Conservation (phyloP, 2,113 vertebrate genomes). For the Podarcis raffonei region DNA sequence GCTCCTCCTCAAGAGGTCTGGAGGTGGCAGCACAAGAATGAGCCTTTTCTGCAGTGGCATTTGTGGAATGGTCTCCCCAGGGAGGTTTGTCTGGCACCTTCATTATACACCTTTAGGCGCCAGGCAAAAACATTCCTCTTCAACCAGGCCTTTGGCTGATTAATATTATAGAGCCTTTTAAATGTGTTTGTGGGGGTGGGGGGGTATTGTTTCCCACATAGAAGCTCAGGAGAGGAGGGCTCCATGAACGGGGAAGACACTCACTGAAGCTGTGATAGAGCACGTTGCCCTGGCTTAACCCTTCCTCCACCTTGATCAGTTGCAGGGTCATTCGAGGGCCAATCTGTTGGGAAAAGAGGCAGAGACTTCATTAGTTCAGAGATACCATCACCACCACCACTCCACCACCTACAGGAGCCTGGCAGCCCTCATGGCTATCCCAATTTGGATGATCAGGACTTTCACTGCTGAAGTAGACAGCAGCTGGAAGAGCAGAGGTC, state of each 20-base stretch:
- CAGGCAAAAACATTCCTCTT: too few species aligned
- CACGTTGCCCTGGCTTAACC: slow-evolving; percentile 85
- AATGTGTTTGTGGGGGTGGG: background rate
- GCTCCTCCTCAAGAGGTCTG: too few species aligned
- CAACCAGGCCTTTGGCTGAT: too few species aligned
- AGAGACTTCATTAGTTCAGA: accelerated
- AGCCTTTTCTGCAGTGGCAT: too few species aligned
- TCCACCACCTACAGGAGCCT: accelerated
- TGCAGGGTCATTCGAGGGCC: slow-evolving; percentile 89
- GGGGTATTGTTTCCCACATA: too few species aligned
- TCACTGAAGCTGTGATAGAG: slow-evolving; percentile 85
- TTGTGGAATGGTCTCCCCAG: too few species aligned
- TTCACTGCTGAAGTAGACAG: background rate
- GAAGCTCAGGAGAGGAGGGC: background rate
- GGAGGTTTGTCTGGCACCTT: too few species aligned
- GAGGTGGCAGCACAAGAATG: too few species aligned
- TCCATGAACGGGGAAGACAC: slow-evolving; percentile 22
- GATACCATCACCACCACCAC: too few species aligned
- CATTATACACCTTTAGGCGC: too few species aligned
- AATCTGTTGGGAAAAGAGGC: slow-evolving; percentile 70
- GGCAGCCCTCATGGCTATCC: background rate
- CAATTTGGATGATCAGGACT: background rate
- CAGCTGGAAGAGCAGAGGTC: accelerated
- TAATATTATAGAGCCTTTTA: background rate
- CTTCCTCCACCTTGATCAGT: slow-evolving; percentile 90